Conservation (phyloP, 2,888 invertebrate genomes). For the Patella ulyssiponensis region DNA sequence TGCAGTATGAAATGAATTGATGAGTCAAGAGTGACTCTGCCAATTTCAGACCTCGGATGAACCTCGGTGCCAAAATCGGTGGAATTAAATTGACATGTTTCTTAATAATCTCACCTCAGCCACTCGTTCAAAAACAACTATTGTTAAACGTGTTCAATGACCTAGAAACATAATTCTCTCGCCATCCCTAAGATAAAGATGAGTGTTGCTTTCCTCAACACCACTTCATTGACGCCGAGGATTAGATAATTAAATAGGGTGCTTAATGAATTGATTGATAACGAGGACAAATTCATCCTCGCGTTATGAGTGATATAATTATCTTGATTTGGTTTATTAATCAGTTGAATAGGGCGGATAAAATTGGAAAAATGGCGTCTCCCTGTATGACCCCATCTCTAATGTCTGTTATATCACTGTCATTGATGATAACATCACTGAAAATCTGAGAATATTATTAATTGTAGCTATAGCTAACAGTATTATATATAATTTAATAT, state of each 20-base stretch:
- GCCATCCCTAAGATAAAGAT: no score
- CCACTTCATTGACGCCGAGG: background rate
- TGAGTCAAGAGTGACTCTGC: no score
- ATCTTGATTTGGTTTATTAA: background rate
- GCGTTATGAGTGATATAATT: constrained; percentile 5
- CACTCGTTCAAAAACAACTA: background rate
- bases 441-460: no score
- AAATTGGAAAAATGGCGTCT: constrained; percentile 2
- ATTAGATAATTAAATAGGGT: constrained; percentile 9
- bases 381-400: background rate
- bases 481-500: no score
- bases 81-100: constrained; percentile 1
- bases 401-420: no score
- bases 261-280: background rate
- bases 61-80: background rate
- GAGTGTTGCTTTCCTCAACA: no score
- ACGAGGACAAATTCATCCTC: background rate
- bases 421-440: no score
- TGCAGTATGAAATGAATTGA: no score
- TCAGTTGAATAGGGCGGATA: background rate
- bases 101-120: background rate
- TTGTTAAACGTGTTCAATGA: background rate
- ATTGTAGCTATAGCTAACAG: no score
- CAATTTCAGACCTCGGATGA: background rate
- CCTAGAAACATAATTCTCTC: background rate